Evolutionary conservation across 2,113 vertebrate genomes (phyloP).

Genomic region (Cyphomyrus discorhynchus): DNA sequence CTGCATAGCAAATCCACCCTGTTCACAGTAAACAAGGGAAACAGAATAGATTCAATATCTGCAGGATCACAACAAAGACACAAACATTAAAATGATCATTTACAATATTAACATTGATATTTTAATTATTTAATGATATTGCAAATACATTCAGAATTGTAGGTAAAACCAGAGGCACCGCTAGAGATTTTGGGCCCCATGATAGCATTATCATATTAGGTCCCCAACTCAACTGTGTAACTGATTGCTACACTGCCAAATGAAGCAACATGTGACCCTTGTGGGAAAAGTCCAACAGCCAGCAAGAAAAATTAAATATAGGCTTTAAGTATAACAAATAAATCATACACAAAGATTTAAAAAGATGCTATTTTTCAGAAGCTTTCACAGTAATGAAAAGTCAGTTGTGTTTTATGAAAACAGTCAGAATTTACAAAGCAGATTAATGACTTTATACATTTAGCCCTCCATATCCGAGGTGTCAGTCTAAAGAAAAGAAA

Average conservation of each 20-base stretch:
- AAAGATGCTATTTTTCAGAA: background rate
- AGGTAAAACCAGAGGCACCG: background rate
- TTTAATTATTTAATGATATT: background rate
- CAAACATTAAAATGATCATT: background rate
- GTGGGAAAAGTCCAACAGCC: background rate
- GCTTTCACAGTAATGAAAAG: background rate
- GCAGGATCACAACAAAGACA: background rate
- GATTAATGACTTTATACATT: background rate
- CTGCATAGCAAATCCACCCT: conserved; percentile 98
- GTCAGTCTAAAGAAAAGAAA: too few relatives aligned
- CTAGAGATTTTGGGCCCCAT: background rate
- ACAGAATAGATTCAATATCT: background rate
- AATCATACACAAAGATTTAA: background rate
- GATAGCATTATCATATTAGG: background rate
- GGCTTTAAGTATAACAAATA: background rate
- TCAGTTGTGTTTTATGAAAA: background rate
- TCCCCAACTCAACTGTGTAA: background rate
- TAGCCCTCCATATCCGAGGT: too few relatives aligned
- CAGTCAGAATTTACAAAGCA: background rate
- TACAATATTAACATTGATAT: background rate
- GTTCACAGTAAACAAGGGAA: conserved; percentile 7
- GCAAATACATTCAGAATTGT: background rate
- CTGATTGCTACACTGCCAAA: background rate
- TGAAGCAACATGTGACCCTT: background rate
- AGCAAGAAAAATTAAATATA: background rate